These are phyloP conservation scores for Tipula unca DNA, from an alignment of 2,888 invertebrate species.

Conservation along the genomic window DNA sequence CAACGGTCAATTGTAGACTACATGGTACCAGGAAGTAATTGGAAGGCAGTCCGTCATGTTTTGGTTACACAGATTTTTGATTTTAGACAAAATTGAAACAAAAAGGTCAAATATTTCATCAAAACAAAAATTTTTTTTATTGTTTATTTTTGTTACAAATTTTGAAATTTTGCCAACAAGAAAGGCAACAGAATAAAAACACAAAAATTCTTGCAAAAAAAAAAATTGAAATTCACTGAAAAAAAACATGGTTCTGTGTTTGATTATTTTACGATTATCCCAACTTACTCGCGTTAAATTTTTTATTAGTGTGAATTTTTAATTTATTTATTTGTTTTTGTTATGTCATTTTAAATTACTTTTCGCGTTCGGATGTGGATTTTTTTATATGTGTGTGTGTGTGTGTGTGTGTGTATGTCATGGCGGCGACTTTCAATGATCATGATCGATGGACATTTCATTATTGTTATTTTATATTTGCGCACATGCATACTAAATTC, in stretches of 20 bases:
- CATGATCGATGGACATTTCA: neutral
- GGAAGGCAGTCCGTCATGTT: neutral
- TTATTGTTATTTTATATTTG: neutral
- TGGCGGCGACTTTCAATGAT: neutral
- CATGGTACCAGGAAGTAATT: neutral
- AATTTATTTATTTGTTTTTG: neutral
- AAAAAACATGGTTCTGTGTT: neutral
- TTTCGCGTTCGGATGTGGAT: neutral
- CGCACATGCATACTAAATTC: neutral
- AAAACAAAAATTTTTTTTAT: neutral
- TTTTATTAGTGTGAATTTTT: neutral
- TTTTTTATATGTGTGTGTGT: neutral
- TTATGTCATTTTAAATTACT: neutral
- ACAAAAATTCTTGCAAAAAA: neutral
- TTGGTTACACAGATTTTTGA: neutral
- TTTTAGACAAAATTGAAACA: neutral
- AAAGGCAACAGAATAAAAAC: neutral
- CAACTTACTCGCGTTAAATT: neutral
- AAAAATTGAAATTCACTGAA: neutral
- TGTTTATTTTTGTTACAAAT: neutral
- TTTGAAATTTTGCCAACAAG: neutral
- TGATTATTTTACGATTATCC: neutral
- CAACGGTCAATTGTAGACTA: too few relatives aligned
- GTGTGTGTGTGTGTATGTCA: neutral
- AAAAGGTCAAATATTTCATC: neutral